Percentiles rank a stretch among this genome's conserved stretches.
These are phyloP conservation scores for Fregetta grallaria DNA, from an alignment of 2,113 vertebrate species.

Conservation along the genomic window DNA sequence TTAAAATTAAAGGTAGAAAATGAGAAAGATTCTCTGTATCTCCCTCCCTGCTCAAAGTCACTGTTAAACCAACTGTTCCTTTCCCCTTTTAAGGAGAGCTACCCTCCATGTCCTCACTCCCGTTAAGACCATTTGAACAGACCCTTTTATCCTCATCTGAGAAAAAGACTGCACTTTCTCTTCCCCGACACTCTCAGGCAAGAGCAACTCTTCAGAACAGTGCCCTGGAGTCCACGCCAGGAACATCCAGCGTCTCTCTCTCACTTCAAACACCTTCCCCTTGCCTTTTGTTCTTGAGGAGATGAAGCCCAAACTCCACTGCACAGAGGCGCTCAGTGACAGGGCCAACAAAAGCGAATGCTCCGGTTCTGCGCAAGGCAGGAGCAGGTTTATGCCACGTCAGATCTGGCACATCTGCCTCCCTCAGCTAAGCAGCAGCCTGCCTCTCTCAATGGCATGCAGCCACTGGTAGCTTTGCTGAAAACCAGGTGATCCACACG, in stretches of 20 bases:
- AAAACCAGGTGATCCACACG: neutral
- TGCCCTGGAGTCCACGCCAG: neutral
- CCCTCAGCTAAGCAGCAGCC: neutral
- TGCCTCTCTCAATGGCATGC: neutral
- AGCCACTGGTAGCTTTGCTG: neutral
- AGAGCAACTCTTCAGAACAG: neutral
- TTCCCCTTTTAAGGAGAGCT: neutral
- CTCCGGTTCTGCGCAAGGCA: neutral
- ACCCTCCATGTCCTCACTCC: neutral
- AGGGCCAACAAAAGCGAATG: neutral
- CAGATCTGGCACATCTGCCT: neutral
- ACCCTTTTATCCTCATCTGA: neutral
- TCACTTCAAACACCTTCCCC: neutral
- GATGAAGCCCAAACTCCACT: neutral
- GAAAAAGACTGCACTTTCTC: neutral
- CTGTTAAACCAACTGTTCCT: neutral
- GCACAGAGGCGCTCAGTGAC: neutral
- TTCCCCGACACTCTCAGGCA: neutral
- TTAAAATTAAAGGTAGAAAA: neutral
- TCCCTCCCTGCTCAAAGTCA: neutral
- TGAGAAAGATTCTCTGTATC: neutral
- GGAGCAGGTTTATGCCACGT: neutral
- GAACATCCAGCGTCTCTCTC: neutral
- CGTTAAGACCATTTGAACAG: neutral
- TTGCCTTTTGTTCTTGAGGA: neutral